A percentile compares a stretch with the other conserved stretches of the same genome.
Conservation (phyloP, 1,140 invertebrate species). For the Euura saliciscinereae region DNA sequence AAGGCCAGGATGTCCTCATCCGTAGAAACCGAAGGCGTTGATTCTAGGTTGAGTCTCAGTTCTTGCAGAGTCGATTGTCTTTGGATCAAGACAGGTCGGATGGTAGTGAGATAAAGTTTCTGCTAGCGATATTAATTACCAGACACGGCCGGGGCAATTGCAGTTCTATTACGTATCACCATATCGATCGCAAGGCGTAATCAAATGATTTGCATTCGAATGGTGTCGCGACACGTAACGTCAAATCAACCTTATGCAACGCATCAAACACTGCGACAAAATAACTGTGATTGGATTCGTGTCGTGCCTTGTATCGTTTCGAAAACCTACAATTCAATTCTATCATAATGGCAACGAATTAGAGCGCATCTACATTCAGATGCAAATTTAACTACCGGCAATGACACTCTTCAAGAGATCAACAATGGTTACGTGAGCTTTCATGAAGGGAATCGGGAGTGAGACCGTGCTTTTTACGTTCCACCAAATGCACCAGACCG, state of each 20-base stretch:
- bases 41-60: background rate
- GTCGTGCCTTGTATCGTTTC: background rate
- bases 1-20: background rate
- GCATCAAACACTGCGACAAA: background rate
- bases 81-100: background rate
- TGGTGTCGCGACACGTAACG: background rate
- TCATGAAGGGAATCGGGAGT: background rate
- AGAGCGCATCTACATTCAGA: background rate
- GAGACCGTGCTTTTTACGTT: background rate
- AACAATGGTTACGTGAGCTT: conserved; percentile 7
- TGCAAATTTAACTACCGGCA: background rate
- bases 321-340: background rate
- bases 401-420: background rate
- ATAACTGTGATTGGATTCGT: background rate
- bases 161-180: too few relatives aligned
- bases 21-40: background rate
- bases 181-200: background rate
- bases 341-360: background rate
- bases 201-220: conserved; percentile 1
- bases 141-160: background rate
- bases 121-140: background rate
- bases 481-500: background rate
- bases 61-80: conserved; percentile 4
- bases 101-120: background rate
- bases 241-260: background rate